Percentiles rank a stretch among this genome's conserved stretches.
phyloP scores from a whole-genome alignment of 2,888 invertebrate species.

The Muscina levida region DNA sequence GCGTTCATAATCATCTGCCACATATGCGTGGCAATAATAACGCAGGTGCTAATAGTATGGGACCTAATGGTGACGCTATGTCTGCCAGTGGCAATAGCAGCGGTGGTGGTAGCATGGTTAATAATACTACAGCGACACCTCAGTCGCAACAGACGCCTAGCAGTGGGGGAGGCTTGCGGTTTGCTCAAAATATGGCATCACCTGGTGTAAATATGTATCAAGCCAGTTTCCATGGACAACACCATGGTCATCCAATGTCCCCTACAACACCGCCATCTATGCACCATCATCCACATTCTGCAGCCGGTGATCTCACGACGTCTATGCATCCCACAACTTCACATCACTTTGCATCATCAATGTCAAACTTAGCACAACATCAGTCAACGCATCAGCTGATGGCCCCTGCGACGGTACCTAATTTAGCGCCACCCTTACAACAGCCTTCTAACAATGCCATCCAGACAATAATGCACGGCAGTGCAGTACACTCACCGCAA shows the following conservation, averaged over 20 bases:
- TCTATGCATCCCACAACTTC: conserved; percentile 61
- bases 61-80: conserved; percentile 26
- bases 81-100: conserved; percentile 31
- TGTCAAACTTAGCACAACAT: conserved; percentile 74
- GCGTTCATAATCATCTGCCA: conserved; percentile 79
- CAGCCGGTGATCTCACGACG: background rate
- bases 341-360: conserved; percentile 72
- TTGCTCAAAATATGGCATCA: conserved; percentile 35
- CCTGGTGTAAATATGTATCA: conserved; percentile 64
- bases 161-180: conserved; percentile 52
- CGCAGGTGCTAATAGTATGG: conserved; percentile 36
- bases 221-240: conserved; percentile 61
- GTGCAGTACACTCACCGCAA: conserved; percentile 72
- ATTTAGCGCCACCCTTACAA: conserved; percentile 36
- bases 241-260: conserved; percentile 65
- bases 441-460: conserved; percentile 68
- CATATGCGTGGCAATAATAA: conserved; percentile 75
- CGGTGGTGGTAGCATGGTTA: conserved; percentile 8
- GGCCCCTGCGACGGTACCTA: background rate
- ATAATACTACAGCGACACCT: background rate
- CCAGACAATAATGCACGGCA: conserved; percentile 76
- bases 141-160: conserved; percentile 35
- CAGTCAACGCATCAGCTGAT: conserved; percentile 59
- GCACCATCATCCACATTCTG: conserved; percentile 27
- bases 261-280: conserved; percentile 66